A percentile compares a stretch with the other conserved stretches of the same genome.
Conservation (phyloP, 2,113 vertebrate genomes). For the Rallus limicola region DNA sequence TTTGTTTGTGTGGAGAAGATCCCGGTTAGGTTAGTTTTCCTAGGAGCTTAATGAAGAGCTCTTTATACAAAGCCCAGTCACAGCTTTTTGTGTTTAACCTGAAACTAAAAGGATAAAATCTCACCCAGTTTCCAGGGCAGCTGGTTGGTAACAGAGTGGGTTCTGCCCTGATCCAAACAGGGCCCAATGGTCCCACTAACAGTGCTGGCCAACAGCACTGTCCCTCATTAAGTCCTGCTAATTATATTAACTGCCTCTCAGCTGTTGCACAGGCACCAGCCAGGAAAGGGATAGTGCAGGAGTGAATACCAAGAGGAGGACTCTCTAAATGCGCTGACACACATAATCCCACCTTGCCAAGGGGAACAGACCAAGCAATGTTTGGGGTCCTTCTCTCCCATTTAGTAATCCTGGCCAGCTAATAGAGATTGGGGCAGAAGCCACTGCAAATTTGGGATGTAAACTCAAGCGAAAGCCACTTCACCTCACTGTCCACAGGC, state of each 20-base stretch:
- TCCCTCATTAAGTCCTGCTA: constrained; percentile 18
- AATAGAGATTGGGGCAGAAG: background rate
- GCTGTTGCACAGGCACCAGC: background rate
- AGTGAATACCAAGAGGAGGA: background rate
- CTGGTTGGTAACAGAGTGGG: background rate
- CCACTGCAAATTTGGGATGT: background rate
- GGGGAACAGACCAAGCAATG: background rate
- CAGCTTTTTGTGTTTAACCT: background rate
- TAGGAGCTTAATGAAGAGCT: background rate
- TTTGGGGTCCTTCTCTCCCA: background rate
- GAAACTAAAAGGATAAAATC: background rate
- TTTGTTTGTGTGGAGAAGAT: background rate
- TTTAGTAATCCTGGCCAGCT: background rate
- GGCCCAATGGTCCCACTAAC: background rate
- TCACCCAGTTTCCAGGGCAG: background rate
- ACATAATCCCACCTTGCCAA: background rate
- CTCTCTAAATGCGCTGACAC: background rate
- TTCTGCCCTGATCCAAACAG: background rate
- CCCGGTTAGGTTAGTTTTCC: background rate
- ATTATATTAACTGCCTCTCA: constrained; percentile 33
- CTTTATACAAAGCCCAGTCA: background rate
- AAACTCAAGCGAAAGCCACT: background rate
- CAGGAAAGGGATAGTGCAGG: constrained; percentile 21
- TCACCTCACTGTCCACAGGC: background rate
- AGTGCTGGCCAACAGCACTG: background rate